Evolutionary conservation across 1,140 invertebrate species (phyloP).

Genomic region (Euschistus heros): DNA sequence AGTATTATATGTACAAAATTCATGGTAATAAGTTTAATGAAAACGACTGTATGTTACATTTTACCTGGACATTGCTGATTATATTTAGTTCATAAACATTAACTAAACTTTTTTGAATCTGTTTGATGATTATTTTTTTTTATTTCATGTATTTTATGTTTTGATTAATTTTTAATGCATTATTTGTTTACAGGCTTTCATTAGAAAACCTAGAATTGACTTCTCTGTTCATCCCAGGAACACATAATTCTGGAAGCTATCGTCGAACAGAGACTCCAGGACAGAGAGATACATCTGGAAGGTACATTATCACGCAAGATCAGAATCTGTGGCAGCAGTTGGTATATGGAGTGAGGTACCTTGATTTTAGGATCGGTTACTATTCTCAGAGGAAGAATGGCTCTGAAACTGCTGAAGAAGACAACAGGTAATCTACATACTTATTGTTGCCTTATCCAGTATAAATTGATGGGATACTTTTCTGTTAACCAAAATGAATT

Average conservation of each 20-base stretch:
- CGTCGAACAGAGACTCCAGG: conserved; percentile 35
- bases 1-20: no score
- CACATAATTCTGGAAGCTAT: conserved; percentile 57
- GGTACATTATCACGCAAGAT: conserved; percentile 55
- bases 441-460: no score
- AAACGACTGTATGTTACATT: no score
- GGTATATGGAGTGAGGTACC: conserved; percentile 65
- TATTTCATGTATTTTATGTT: no score
- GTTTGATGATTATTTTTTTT: no score
- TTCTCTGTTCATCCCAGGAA: conserved; percentile 52
- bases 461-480: no score
- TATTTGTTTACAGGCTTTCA: conserved; percentile 34
- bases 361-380: conserved; percentile 61
- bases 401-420: conserved; percentile 14
- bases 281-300: conserved; percentile 36
- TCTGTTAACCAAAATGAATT: no score
- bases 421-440: no score
- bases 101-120: no score
- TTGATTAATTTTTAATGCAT: neutral
- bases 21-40: no score
- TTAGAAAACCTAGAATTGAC: conserved; percentile 44
- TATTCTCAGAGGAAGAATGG: conserved; percentile 35
- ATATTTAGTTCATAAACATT: no score
- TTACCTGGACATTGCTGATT: no score
- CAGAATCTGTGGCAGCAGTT: conserved; percentile 66